phyloP scores from a whole-genome alignment of 2,113 vertebrate species.

The Daubentonia madagascariensis region DNA sequence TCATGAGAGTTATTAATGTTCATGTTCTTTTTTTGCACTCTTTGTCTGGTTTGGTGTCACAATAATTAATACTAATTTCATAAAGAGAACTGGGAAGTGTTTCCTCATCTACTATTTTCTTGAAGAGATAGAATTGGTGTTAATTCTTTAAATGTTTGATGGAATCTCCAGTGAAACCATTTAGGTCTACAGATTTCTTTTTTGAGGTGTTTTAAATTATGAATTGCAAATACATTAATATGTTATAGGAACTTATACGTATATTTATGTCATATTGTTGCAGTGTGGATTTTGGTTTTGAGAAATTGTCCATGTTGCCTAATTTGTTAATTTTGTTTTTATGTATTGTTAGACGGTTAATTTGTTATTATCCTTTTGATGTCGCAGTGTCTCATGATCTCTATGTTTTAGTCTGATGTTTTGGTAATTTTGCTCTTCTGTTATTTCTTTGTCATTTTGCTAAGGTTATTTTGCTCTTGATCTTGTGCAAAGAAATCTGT shows the following conservation, averaged over 20 bases:
- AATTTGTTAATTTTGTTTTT: not conserved
- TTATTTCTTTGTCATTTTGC: not conserved
- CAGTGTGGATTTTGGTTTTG: not conserved
- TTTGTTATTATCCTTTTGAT: not conserved
- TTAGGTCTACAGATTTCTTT: not conserved
- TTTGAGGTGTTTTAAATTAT: not conserved
- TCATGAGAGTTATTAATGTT: not conserved
- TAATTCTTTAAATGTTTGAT: not conserved
- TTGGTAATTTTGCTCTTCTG: not conserved
- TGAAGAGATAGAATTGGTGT: not conserved
- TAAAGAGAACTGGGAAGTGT: not conserved
- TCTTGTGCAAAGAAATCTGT: not conserved
- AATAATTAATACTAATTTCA: not conserved
- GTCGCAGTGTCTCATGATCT: not conserved
- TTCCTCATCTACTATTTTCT: not conserved
- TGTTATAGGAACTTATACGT: not conserved
- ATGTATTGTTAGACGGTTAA: not conserved
- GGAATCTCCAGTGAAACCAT: not conserved
- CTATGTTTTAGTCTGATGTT: not conserved
- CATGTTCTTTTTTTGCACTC: not conserved
- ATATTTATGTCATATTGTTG: not conserved
- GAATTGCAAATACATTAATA: not conserved
- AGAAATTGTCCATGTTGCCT: not conserved
- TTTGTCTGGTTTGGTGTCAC: not conserved
- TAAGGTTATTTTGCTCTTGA: not conserved